These are phyloP conservation scores for Petrolisthes manimaculis DNA, from an alignment of 2,888 invertebrate genomes.

Conservation along the genomic window DNA sequence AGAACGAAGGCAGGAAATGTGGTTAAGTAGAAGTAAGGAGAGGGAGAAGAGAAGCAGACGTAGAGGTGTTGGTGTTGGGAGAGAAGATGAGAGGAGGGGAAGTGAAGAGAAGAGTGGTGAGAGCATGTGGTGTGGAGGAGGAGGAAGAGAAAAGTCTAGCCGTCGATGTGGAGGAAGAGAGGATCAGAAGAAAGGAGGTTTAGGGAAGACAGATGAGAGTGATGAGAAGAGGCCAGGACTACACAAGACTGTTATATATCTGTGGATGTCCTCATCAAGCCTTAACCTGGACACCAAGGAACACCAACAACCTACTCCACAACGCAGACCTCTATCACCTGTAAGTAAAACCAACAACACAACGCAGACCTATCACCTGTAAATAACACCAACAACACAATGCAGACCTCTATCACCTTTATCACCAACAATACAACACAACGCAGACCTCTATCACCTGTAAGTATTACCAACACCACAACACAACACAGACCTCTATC, in stretches of 20 bases:
- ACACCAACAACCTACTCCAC: not conserved
- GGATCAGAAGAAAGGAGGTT: not conserved
- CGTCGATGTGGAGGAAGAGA: not conserved
- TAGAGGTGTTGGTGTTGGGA: not conserved
- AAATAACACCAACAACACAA: not conserved
- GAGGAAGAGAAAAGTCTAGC: not conserved
- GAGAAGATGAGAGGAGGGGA: not conserved
- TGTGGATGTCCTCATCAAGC: slow-evolving; percentile 51
- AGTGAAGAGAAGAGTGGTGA: not conserved
- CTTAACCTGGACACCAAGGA: slow-evolving; percentile 19
- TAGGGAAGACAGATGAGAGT: not conserved
- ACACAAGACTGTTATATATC: slow-evolving; percentile 42
- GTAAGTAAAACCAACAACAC: not conserved
- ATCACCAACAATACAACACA: not conserved
- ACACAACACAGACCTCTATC: no score
- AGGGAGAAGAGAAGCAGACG: not conserved
- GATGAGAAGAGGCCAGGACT: slow-evolving; percentile 25
- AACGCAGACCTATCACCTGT: not conserved
- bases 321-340: not conserved
- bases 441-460: slow-evolving; percentile 1
- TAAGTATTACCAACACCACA: not conserved
- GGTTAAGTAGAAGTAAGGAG: not conserved
- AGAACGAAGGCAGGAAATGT: not conserved
- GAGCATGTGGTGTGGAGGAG: slow-evolving; percentile 13
- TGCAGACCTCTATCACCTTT: no score